A percentile compares a stretch with the other conserved stretches of the same genome.
Conservation (phyloP, 2,888 invertebrate genomes). For the Lycia hirtaria region DNA sequence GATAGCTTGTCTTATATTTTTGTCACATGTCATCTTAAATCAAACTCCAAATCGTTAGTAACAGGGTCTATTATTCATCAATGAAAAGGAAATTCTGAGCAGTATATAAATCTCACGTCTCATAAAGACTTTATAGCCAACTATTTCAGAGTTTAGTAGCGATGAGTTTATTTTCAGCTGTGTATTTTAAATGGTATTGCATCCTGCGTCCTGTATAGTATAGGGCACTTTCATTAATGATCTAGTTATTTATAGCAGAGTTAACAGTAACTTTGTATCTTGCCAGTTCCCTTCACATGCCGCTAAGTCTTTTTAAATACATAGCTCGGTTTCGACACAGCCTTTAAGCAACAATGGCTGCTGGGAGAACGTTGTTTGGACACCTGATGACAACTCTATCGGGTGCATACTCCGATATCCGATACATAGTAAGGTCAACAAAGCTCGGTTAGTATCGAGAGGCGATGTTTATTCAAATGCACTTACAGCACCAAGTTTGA, state of each 20-base stretch:
- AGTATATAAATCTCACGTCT: slow-evolving; percentile 61
- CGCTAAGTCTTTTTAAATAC: slow-evolving; percentile 30
- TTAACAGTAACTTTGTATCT: slow-evolving; percentile 32
- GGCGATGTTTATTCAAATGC: slow-evolving; percentile 83
- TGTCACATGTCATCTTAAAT: slow-evolving; percentile 53
- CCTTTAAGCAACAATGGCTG: slow-evolving; percentile 34
- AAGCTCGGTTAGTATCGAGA: slow-evolving; percentile 74
- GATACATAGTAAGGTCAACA: slow-evolving; percentile 79
- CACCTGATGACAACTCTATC: slow-evolving; percentile 78
- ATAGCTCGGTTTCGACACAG: slow-evolving; percentile 31
- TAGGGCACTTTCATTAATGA: slow-evolving; percentile 33
- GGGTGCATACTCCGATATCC: slow-evolving; percentile 62
- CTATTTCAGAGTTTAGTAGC: slow-evolving; percentile 62
- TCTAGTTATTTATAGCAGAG: slow-evolving; percentile 34
- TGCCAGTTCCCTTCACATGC: slow-evolving; percentile 24
- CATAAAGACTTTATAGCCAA: slow-evolving; percentile 59
- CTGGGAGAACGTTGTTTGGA: slow-evolving; percentile 57
- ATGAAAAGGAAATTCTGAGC: slow-evolving; percentile 45
- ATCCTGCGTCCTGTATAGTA: slow-evolving; percentile 39
- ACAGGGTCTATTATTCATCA: slow-evolving; percentile 56
- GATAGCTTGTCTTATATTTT: slow-evolving; percentile 52
- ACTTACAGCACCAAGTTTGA: slow-evolving; percentile 74
- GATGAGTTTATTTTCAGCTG: slow-evolving; percentile 59
- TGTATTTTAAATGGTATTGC: slow-evolving; percentile 54
- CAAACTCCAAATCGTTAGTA: slow-evolving; percentile 48